Percentiles rank a stretch among this genome's conserved stretches.
phyloP scores from a whole-genome alignment of 2,113 vertebrate species.

The Pan paniscus region DNA sequence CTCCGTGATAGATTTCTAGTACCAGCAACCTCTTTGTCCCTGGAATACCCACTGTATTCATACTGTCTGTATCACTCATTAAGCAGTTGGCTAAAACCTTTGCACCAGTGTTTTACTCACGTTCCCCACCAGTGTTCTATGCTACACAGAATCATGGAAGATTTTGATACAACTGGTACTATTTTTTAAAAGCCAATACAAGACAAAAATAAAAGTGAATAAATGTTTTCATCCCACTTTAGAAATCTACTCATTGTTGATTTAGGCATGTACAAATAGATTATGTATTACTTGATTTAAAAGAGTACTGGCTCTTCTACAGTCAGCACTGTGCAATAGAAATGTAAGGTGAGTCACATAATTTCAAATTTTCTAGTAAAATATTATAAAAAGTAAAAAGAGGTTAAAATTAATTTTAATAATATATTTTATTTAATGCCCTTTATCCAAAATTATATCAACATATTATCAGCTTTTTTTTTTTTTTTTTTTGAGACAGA shows the following conservation, averaged over 20 bases:
- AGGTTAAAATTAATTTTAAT: background rate
- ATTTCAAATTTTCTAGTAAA: conserved; percentile 16
- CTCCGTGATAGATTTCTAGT: background rate
- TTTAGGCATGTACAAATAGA: background rate
- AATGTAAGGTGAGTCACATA: background rate
- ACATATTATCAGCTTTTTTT: background rate
- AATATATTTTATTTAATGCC: background rate
- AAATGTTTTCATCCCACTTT: background rate
- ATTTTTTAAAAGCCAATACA: background rate
- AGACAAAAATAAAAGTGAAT: background rate
- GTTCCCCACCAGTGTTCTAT: background rate
- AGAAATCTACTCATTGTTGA: background rate
- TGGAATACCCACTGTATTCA: background rate
- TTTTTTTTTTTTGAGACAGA: too few species aligned
- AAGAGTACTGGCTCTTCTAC: background rate
- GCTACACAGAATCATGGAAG: background rate
- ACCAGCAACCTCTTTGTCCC: background rate
- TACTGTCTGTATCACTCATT: background rate
- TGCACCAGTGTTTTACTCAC: background rate
- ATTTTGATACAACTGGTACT: background rate
- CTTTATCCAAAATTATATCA: background rate
- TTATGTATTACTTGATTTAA: background rate
- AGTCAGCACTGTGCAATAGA: background rate
- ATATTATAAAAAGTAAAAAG: conserved; percentile 2
- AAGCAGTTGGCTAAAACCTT: background rate